Base-by-base conservation (phyloP, 1,140 invertebrate genomes). In the Heliconius hewitsoni region DNA sequence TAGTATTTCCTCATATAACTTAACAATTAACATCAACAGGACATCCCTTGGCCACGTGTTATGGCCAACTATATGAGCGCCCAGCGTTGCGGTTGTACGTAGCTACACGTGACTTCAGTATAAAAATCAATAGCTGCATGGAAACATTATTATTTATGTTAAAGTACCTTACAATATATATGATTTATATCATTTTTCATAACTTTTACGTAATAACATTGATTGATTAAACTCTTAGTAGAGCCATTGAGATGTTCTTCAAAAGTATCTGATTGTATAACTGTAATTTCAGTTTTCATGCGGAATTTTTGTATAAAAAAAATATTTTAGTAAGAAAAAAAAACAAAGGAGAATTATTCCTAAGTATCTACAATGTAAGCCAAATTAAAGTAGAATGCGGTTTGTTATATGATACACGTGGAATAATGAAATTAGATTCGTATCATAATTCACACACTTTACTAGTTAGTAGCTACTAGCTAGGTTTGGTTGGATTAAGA, bases 381-480 rank as follows among this genome's bases (percentile, higher is more conserved):
- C 23, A 37, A 37, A 55, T 57, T 74, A 75, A 42, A 60, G 34
- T 8, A 46, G 19, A 76, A 27, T 76, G 37, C 34, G 52, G 52
- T 57, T 23, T 60, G 37, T 66, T 74, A 78, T 27, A 66, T 23
- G 71, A 78, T 70, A 76, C 74, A 23, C 8, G 42, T 71, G 66
- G 46, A 77, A 52, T 77, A 77, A 77, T 72, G 76, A 71, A 77
- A 77, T 72, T 50, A 72, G 77, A 82, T 80, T 71, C 66, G 60
- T 82, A 80, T 77, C 87, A 88, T 86, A 86, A 78, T 87, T 84
- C 82, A 84, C 83, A 83, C 84, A 83, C 71, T 78, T 81, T 77
- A 82, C 80, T 82, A 70, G 76, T 46, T 46, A 46, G 13, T 46
- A 80, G 76, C 34, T 78, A 76, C 34, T 37, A 37, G 5, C 34